phyloP scores from a whole-genome alignment of 2,113 vertebrate species.

The Rhynchomys soricoides region DNA sequence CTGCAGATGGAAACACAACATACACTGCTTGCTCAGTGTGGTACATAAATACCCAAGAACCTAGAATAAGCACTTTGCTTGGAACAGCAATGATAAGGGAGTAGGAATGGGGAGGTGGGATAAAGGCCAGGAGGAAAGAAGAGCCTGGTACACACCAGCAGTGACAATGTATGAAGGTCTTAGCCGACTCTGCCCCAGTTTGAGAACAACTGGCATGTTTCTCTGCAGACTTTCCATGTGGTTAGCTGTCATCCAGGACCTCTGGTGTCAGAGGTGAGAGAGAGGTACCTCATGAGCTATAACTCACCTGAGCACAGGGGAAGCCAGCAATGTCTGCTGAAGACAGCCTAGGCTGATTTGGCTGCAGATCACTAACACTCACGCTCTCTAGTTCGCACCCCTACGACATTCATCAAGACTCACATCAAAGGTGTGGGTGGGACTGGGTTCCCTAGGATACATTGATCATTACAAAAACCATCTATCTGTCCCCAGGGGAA shows the following conservation, averaged over 20 bases:
- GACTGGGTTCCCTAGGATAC: accelerated
- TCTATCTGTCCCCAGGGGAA: background rate
- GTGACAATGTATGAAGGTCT: accelerated
- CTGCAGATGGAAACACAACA: background rate
- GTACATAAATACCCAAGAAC: background rate
- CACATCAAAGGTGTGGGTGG: accelerated
- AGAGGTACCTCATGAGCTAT: background rate
- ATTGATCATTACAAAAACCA: accelerated
- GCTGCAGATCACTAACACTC: background rate
- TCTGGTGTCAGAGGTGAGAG: background rate
- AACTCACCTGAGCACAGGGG: background rate
- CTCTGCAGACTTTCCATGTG: background rate
- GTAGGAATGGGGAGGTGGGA: too few relatives aligned
- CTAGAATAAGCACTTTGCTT: accelerated
- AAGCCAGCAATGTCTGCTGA: background rate
- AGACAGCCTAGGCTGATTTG: background rate
- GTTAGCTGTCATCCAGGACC: background rate
- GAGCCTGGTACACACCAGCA: accelerated
- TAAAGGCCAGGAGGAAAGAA: background rate
- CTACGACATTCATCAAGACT: accelerated
- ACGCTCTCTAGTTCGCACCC: background rate
- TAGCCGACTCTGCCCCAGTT: background rate
- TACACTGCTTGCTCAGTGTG: background rate
- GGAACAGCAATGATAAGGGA: background rate
- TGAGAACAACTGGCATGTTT: background rate